phyloP scores from a whole-genome alignment of 2,797 vertebrate genomes.

The Poecilia picta region DNA sequence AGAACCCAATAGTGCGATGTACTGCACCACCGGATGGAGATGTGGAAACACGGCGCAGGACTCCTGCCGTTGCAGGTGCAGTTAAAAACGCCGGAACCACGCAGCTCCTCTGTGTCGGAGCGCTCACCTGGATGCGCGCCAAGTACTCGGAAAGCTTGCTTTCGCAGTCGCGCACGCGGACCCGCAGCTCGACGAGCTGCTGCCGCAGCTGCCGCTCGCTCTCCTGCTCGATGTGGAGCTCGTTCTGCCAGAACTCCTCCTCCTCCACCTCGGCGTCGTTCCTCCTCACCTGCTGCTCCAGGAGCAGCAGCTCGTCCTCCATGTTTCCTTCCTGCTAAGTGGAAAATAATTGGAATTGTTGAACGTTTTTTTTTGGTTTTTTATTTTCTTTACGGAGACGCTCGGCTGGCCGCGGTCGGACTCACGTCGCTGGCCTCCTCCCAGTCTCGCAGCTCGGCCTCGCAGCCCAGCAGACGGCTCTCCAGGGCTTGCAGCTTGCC shows the following conservation, averaged over 20 bases:
- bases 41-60: background rate
- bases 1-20: background rate
- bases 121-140: conserved; percentile 81
- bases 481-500: conserved; percentile 90
- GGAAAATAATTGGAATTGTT: background rate
- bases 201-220: conserved; percentile 91
- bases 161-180: conserved; percentile 86
- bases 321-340: conserved; percentile 63
- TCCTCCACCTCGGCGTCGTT: conserved; percentile 93
- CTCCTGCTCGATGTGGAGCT: conserved; percentile 93
- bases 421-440: conserved; percentile 79
- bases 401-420: conserved; percentile 29
- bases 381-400: conserved; percentile 3
- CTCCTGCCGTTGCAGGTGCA: background rate
- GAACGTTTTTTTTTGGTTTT: background rate
- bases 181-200: conserved; percentile 88
- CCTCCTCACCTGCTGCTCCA: conserved; percentile 91
- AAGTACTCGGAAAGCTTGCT: conserved; percentile 86
- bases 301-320: conserved; percentile 88
- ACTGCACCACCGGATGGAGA: background rate
- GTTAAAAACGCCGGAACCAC: background rate
- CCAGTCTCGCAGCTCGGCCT: conserved; percentile 88
- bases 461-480: conserved; percentile 87
- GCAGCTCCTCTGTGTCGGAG: background rate
- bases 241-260: conserved; percentile 96